A percentile compares a stretch with the other conserved stretches of the same genome.
These are phyloP conservation scores for Synanthedon tipuliformis DNA, from an alignment of 2,888 invertebrate species.

Conservation along the genomic window DNA sequence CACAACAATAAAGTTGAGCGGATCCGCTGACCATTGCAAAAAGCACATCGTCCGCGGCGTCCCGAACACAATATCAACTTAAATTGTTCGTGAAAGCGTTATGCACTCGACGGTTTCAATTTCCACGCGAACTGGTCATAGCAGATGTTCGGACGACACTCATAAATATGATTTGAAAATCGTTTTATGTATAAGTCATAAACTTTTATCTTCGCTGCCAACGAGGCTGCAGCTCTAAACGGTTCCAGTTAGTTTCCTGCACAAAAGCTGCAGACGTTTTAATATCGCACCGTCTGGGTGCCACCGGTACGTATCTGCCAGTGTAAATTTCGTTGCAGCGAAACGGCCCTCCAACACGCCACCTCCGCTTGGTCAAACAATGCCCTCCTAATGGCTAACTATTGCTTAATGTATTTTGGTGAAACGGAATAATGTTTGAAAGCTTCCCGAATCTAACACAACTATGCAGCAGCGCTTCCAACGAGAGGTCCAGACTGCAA, in stretches of 20 bases:
- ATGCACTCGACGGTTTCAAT: conserved; percentile 66
- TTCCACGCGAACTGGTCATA: conserved; percentile 58
- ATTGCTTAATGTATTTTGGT: conserved; percentile 63
- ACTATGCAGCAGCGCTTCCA: too few species aligned
- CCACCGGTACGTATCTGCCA: conserved; percentile 39
- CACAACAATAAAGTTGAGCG: conserved; percentile 50
- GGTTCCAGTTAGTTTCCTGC: conserved; percentile 53
- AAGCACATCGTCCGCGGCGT: conserved; percentile 44
- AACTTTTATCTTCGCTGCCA: conserved; percentile 60
- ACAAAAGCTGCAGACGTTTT: conserved; percentile 65
- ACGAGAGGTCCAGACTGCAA: too few species aligned
- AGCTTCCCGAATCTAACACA: background rate
- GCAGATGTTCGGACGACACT: conserved; percentile 59
- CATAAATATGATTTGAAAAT: conserved; percentile 70
- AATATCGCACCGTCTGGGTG: conserved; percentile 54
- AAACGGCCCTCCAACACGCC: conserved; percentile 57
- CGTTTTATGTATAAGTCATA: conserved; percentile 68
- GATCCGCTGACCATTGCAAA: conserved; percentile 51
- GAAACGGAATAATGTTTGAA: conserved; percentile 20
- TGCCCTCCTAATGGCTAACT: conserved; percentile 60
- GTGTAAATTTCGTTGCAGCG: conserved; percentile 54
- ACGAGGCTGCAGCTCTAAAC: conserved; percentile 43
- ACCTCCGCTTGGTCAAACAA: conserved; percentile 63
- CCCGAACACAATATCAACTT: conserved; percentile 59
- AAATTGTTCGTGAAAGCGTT: conserved; percentile 65